A percentile compares a stretch with the other conserved stretches of the same genome.
Conservation (phyloP, 2,888 invertebrate species). For the Hypselothyrea guttata region DNA sequence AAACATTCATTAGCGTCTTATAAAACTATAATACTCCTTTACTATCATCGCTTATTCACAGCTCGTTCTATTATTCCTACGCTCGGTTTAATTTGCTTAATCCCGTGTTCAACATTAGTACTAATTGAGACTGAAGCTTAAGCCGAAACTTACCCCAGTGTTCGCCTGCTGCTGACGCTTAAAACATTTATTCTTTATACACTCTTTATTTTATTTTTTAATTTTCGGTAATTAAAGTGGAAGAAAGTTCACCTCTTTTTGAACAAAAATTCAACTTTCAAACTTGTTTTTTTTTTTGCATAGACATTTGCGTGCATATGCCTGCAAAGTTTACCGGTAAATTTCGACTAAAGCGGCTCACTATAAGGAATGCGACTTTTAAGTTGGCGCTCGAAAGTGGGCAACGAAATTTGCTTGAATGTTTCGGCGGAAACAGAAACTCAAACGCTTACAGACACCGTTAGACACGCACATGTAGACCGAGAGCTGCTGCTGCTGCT, state of each 20-base stretch:
- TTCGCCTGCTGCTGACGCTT: slow-evolving; percentile 14
- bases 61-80: slow-evolving; percentile 2
- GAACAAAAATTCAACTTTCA: neutral
- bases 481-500: slow-evolving; percentile 7
- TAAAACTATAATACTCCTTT: neutral
- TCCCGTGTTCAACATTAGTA: slow-evolving; percentile 15
- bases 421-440: slow-evolving; percentile 7
- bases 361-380: slow-evolving; percentile 19
- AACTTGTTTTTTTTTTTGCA: slow-evolving; percentile 17
- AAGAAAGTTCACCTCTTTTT: neutral
- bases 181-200: slow-evolving; percentile 8
- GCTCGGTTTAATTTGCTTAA: slow-evolving; percentile 24
- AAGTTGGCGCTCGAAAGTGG: slow-evolving; percentile 45
- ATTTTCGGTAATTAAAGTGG: slow-evolving; percentile 26
- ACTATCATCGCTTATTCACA: neutral
- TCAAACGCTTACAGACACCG: neutral
- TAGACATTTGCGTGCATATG: slow-evolving; percentile 12
- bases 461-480: slow-evolving; percentile 6
- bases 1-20: too few species aligned
- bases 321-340: slow-evolving; percentile 42
- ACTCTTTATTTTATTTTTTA: slow-evolving; percentile 15
- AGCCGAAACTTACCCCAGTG: slow-evolving; percentile 37
- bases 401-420: slow-evolving; percentile 23
- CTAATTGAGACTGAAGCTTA: slow-evolving; percentile 36
- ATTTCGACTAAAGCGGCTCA: neutral